phyloP scores from a whole-genome alignment of 2,888 invertebrate genomes.

The Cosmia pyralina region DNA sequence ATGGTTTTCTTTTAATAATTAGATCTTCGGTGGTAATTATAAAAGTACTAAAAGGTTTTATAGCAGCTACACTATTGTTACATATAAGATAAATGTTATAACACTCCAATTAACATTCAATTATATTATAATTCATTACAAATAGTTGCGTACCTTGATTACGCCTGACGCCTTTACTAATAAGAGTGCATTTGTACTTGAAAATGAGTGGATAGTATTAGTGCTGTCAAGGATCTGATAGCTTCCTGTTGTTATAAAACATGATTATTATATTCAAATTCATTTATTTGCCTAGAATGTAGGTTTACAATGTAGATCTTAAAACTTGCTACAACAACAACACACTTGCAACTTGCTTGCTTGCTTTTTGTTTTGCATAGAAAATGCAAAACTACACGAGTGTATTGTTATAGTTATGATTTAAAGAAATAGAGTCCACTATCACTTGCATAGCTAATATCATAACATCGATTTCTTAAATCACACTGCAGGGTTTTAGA shows the following conservation, averaged over 20 bases:
- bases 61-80: background rate
- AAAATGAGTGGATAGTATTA: constrained; percentile 1
- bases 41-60: background rate
- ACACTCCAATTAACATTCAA: too few species aligned
- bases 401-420: background rate
- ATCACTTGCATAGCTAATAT: background rate
- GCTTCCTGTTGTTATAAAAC: constrained; percentile 14
- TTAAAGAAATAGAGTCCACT: background rate
- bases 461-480: too few species aligned
- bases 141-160: too few species aligned
- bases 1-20: constrained; percentile 16
- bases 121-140: too few species aligned
- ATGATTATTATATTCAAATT: too few species aligned
- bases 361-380: too few species aligned
- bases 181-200: background rate
- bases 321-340: too few species aligned
- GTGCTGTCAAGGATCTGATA: background rate
- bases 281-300: too few species aligned
- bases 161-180: too few species aligned
- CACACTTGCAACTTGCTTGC: too few species aligned
- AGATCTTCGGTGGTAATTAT: background rate
- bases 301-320: too few species aligned
- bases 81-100: background rate
- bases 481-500: too few species aligned
- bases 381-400: background rate